These are phyloP conservation scores for Pseudomyrmex pallidus DNA, from an alignment of 1,140 invertebrate genomes.

Conservation along the genomic window DNA sequence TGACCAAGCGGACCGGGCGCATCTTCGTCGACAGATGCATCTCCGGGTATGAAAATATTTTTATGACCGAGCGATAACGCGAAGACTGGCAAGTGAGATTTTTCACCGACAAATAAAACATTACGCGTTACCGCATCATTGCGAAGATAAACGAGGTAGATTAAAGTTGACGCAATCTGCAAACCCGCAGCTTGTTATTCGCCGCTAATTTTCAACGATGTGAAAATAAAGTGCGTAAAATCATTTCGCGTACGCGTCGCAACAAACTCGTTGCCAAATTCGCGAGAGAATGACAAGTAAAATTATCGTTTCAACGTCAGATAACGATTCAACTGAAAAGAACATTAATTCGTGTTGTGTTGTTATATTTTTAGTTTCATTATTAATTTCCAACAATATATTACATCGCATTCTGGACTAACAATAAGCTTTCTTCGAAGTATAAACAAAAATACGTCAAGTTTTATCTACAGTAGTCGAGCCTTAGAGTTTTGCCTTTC, in stretches of 20 bases:
- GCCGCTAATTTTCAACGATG: not conserved
- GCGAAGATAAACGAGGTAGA: slow-evolving; percentile 7
- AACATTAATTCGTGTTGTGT: no score
- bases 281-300: not conserved
- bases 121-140: slow-evolving; percentile 15
- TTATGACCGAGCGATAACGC: slow-evolving; percentile 28
- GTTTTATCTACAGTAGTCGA: not conserved
- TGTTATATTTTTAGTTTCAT: not conserved
- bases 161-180: slow-evolving; percentile 18
- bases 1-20: slow-evolving; percentile 7
- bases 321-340: not conserved
- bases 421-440: not conserved
- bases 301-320: not conserved
- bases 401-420: no score
- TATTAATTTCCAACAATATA: not conserved
- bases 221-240: not conserved
- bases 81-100: not conserved
- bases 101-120: slow-evolving; percentile 33
- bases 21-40: not conserved
- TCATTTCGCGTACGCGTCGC: not conserved
- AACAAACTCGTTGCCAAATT: not conserved
- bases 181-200: not conserved
- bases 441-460: not conserved
- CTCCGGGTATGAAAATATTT: slow-evolving; percentile 28
- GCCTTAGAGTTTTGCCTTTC: no score